phyloP scores from a whole-genome alignment of 2,888 invertebrate genomes.

The Tridacna gigas region DNA sequence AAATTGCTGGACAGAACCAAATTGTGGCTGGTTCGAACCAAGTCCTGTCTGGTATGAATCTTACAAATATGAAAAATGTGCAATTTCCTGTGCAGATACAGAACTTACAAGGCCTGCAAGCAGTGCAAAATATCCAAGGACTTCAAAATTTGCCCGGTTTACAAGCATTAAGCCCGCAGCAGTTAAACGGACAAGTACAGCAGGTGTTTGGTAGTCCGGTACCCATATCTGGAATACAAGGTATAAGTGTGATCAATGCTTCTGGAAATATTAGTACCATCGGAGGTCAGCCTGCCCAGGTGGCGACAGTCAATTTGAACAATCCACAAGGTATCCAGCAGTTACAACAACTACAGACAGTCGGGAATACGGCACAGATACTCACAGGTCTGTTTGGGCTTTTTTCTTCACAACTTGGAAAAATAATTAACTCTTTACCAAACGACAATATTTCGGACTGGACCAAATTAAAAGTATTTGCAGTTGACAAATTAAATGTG shows the following conservation, averaged over 20 bases:
- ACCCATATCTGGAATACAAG: constrained; percentile 52
- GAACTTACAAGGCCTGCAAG: constrained; percentile 76
- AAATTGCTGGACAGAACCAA: constrained; percentile 73
- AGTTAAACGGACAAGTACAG: constrained; percentile 73
- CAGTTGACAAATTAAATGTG: too few species aligned
- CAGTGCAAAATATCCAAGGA: constrained; percentile 69
- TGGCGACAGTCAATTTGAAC: constrained; percentile 41
- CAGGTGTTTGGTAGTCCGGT: constrained; percentile 56
- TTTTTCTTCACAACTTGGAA: too few species aligned
- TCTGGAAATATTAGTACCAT: constrained; percentile 43
- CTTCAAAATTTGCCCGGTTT: constrained; percentile 74
- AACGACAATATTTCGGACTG: background rate
- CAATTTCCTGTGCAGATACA: constrained; percentile 78
- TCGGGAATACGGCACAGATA: constrained; percentile 46
- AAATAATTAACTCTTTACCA: too few species aligned
- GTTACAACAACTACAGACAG: constrained; percentile 6
- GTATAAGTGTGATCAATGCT: constrained; percentile 48
- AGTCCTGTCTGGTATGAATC: constrained; percentile 70
- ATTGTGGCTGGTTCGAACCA: constrained; percentile 75
- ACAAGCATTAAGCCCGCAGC: constrained; percentile 72
- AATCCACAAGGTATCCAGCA: constrained; percentile 61
- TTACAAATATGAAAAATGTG: constrained; percentile 69
- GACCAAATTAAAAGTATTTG: too few species aligned
- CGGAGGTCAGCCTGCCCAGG: constrained; percentile 45
- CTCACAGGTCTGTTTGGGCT: constrained; percentile 51